A percentile compares a stretch with the other conserved stretches of the same genome.
These are phyloP conservation scores for Epizoanthus ramosus DNA, from an alignment of 92 coral and sea anemone genomes.

Conservation along the genomic window DNA sequence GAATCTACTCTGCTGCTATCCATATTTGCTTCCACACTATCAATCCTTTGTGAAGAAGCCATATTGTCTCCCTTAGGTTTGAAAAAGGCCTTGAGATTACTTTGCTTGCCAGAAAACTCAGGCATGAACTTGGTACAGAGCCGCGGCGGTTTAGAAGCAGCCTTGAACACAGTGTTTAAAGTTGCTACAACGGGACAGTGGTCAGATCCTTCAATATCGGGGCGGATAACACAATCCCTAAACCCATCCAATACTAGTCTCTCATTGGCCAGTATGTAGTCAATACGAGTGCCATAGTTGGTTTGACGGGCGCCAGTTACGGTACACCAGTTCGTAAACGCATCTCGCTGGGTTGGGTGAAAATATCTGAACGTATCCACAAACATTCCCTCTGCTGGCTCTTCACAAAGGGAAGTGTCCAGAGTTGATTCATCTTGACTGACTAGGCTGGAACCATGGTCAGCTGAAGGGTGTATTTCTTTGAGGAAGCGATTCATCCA, in stretches of 20 bases:
- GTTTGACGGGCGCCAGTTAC: conserved; percentile 94
- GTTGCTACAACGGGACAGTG: conserved; percentile 96
- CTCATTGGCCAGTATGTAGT: conserved; percentile 84
- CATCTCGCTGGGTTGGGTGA: conserved; percentile 77
- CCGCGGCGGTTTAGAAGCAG: conserved; percentile 71
- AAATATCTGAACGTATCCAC: conserved; percentile 84
- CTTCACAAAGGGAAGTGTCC: conserved; percentile 27
- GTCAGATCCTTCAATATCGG: conserved; percentile 95
- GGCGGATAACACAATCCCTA: conserved; percentile 72
- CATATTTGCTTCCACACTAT: background rate
- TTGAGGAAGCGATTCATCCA: conserved; percentile 80
- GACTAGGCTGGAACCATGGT: background rate
- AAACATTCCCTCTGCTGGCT: conserved; percentile 42
- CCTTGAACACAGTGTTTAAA: conserved; percentile 56
- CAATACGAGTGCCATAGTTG: conserved; percentile 93
- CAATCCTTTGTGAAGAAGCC: background rate
- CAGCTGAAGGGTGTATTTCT: conserved; percentile 10
- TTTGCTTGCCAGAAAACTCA: conserved; percentile 92
- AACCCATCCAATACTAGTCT: conserved; percentile 66
- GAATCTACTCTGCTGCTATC: background rate
- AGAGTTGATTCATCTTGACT: background rate
- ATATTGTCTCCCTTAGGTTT: conserved; percentile 48
- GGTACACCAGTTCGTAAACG: conserved; percentile 96
- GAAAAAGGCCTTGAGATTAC: conserved; percentile 82
- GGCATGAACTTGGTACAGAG: conserved; percentile 94